Base-by-base conservation (phyloP, 2,797 vertebrate genomes). In the Sternotherus odoratus region DNA sequence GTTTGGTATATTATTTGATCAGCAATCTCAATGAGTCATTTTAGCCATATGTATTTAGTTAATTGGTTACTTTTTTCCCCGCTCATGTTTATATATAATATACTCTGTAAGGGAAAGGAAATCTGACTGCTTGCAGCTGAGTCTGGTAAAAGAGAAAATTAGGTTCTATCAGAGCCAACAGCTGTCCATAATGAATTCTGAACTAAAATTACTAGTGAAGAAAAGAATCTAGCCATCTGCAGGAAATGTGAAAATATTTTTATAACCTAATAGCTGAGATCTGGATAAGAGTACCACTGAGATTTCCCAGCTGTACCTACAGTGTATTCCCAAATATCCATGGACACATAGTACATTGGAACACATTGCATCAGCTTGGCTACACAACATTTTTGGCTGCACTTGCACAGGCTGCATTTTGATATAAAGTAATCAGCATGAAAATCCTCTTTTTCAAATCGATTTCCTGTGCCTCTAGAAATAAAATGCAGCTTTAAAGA, bases 241-340 rank as follows among this genome's bases (percentile, higher is more conserved):
- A 97, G 97, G 97, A 98, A 98, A 98, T 97, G 95, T 97, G 95
- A 97, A 98, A 98, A 98, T 98, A 98, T 98, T 98, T 98, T 98
- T 98, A 97, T 98, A 98, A 98, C 95, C 97, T 97, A 97, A 98
- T 97, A 97, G 95, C 95, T 95, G 93, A 97, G 96, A 96, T 98
- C 93, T 98, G 96, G 97, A 97, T 94, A 97, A 94, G 79, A 96
- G 66, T 97, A 97, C 95, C 96, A 93, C 92, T 97, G 97, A 98
- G 94, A 97, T 98, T 98, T 98, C 90, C 97, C 97, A 98, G 98
- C 96, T 98, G 97, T 98, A 98, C 95, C 96, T 98, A 94, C 90
- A 95, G 36, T 95, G 91, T 96, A 95, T 97, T 98, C 94, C 39
- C 2, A 94, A 98, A 95, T 98, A 96, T 89, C 92, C 93, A 74